Evolutionary conservation across 2,797 vertebrate genomes (phyloP), one percentile per base, ranked within the genome.

Genomic region (Taenioides sp.): DNA sequence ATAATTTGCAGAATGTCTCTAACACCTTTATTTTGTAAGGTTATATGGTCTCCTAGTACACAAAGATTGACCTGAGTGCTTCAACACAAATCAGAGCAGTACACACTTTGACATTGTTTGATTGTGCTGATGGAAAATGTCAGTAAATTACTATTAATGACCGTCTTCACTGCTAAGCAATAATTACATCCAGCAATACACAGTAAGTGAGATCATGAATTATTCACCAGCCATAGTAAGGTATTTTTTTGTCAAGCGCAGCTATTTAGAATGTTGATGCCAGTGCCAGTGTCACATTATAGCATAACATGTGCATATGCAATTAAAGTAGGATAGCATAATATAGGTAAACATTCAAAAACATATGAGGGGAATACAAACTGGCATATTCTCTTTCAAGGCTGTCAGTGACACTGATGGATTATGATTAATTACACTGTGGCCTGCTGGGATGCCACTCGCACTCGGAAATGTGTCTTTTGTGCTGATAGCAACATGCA

Each of bases 401-500:
- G 55, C 34, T 79, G 81, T 76, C 83, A 80, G 74, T 80, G 76
- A 70, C 81, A 67, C 70, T 80, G 81, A 87, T 87, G 84, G 70
- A 77, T 82, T 81, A 69, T 80, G 84, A 86, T 87, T 89, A 85
- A 88, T 89, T 86, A 81, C 80, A 52, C 63, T 22, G 72, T 74
- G 75, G 66, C 73, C 79, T 79, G 76, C 83, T 73, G 82, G 72
- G 80, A 70, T 57, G n/a, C 72, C 86, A 81, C 64, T 80, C 70
- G 80, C 67, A 75, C 66, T 70, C 43, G 60, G 82, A 84, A 71
- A 74, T 12, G 7, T 83, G 73, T 58, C 69, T 79, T 72, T 72
- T 34, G 64, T 62, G 67, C 43, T 52, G 65, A 75, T 70, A 57
- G 65, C 71, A 67, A 69, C 71, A 74, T 69, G 74, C 47, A 75